Evolutionary conservation across 2,888 invertebrate species (phyloP).

Genomic region (Perithous albicinctus): DNA sequence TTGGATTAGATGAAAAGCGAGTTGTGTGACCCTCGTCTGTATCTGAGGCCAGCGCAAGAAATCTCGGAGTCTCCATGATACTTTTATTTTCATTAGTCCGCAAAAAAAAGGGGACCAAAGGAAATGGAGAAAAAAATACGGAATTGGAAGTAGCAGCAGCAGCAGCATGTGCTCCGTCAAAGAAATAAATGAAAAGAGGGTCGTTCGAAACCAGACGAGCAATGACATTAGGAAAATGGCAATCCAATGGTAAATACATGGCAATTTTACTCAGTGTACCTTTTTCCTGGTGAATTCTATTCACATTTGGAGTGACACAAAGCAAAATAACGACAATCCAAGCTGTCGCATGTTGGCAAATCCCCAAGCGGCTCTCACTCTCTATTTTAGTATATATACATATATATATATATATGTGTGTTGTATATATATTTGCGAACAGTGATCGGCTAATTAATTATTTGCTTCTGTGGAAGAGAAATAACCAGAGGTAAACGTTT

Average conservation of each 20-base stretch:
- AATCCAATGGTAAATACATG: constrained; percentile 50
- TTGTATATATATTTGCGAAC: constrained; percentile 19
- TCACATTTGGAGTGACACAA: constrained; percentile 27
- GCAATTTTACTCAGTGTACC: constrained; percentile 5
- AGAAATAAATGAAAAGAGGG: constrained; percentile 28
- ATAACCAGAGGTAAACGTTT: constrained; percentile 16
- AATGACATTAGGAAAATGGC: constrained; percentile 54
- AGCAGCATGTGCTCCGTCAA: not conserved
- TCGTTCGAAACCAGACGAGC: constrained; percentile 24
- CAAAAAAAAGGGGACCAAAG: constrained; percentile 28
- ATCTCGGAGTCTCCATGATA: constrained; percentile 6
- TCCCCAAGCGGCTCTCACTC: not conserved
- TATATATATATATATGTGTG: too few relatives aligned
- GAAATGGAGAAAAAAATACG: not conserved
- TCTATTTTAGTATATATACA: too few relatives aligned
- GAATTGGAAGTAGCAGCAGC: not conserved
- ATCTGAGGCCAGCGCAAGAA: not conserved
- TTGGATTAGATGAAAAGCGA: not conserved
- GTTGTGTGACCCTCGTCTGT: constrained; percentile 34
- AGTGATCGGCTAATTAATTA: constrained; percentile 18
- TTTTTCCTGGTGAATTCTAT: constrained; percentile 54
- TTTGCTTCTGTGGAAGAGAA: not conserved
- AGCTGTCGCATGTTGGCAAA: not conserved
- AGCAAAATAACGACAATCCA: constrained; percentile 15
- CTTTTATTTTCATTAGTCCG: constrained; percentile 51